Base-by-base conservation (phyloP, 1,140 invertebrate genomes). In the Calephelis virginiensis region DNA sequence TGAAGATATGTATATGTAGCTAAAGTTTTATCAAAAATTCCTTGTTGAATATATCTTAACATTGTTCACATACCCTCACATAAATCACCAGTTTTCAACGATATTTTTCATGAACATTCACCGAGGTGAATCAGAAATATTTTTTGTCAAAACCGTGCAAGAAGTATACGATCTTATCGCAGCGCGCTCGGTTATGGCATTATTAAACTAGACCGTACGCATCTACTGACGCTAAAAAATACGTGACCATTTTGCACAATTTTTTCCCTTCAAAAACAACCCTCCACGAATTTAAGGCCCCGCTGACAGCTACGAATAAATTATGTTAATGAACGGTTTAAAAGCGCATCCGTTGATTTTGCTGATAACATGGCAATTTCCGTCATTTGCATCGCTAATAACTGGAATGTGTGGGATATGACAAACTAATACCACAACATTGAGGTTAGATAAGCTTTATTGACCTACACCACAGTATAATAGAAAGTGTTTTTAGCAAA, bases 301-400 rank as follows among this genome's bases (percentile, higher is more conserved):
- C 73, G 83, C 81, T 89, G 87, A 86, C 85, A 83, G 82, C 75
- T 70, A 65, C 78, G 86, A 83, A 90, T 90, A 90, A 86, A 90
- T 90, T 90, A 90, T 90, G 86, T 71, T 90, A 90, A 90, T 87
- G 85, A 86, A 85, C 76, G 78, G 78, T 90, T 89, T 83, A 76
- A 78, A 86, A 86, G 86, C 82, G 83, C 83, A 86, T 89, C 81
- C 77, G 80, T 82, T 83, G 80, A 87, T 90, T 82, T 80, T 70
- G 64, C 74, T 78, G 78, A 86, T 87, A 78, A 79, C 61, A 75
- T 62, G 65, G 65, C 73, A 78, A 79, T 81, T 86, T 81, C 77
- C 78, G 68, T 72, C 72, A 85, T 89, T 83, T 86, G 77, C 82
- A 85, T 76, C 28, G 11, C 53, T 56, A 56, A 56, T 56, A 56